Conservation (phyloP, 2,113 vertebrate species). For the Speoplatyrhinus poulsoni region DNA sequence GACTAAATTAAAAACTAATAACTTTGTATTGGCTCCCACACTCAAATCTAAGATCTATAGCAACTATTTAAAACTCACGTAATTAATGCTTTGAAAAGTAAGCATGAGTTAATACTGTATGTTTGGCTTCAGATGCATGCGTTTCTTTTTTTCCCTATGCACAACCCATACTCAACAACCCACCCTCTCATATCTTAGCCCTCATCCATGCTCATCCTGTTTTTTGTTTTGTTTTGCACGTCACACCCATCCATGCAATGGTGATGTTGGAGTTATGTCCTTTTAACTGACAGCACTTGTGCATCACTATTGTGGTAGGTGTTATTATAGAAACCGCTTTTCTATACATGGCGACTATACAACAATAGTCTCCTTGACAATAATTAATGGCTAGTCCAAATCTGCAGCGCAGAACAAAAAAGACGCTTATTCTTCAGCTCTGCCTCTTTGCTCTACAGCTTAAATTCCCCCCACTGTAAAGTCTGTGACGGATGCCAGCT, state of each 20-base stretch:
- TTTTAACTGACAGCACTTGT: slow-evolving; percentile 37
- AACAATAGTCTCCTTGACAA: slow-evolving; percentile 41
- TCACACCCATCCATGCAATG: slow-evolving; percentile 39
- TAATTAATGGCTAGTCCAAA: slow-evolving; percentile 37
- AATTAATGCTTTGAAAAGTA: not conserved
- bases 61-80: not conserved
- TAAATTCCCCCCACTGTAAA: slow-evolving; percentile 36
- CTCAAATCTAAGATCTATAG: not conserved
- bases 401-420: slow-evolving; percentile 49
- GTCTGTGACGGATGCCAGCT: slow-evolving; percentile 62
- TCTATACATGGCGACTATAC: slow-evolving; percentile 29
- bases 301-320: slow-evolving; percentile 22
- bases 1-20: slow-evolving; percentile 3
- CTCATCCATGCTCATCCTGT: slow-evolving; percentile 19
- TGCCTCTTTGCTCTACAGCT: slow-evolving; percentile 46
- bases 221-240: slow-evolving; percentile 36
- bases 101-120: slow-evolving; percentile 29
- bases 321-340: slow-evolving; percentile 37
- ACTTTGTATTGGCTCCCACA: not conserved
- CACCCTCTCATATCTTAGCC: slow-evolving; percentile 15
- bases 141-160: not conserved
- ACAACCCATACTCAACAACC: slow-evolving; percentile 7
- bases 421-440: slow-evolving; percentile 66
- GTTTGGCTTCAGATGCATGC: slow-evolving; percentile 53
- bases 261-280: slow-evolving; percentile 66